Evolutionary conservation across 2,797 vertebrate species (phyloP), one percentile per base, ranked within the genome.

Genomic region (Telmatherina bonti): DNA sequence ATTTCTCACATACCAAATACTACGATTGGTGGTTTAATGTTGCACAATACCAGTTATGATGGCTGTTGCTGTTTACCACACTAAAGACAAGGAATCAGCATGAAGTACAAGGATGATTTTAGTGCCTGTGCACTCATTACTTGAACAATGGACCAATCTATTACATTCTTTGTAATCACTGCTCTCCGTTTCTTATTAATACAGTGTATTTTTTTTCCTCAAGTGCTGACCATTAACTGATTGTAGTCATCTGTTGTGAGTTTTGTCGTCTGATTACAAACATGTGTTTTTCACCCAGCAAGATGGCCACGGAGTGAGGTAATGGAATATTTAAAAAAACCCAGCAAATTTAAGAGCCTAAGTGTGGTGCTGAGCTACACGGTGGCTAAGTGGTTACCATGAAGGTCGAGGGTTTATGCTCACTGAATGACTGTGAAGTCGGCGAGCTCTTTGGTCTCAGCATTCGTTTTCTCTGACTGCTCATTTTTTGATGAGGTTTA

Each of bases 211-310:
- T 85, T 87, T 41, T 83, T 76, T 67, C 81, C 70, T 76, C 63
- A 75, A 84, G 74, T 76, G 72, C 71, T 36, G 64, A 64, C 77
- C 76, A 76, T 87, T 60, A 78, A 80, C 68, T 67, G 81, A 90
- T 89, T 91, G 80, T 82, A 85, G 73, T 93, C 90, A 84, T 88
- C 81, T 88, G 90, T 78, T 88, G 78, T 67, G 72, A 82, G 76
- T 38, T 57, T 76, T 70, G 78, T 86, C 35, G 66, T 78, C 78
- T 86, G 87, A 91, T 92, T 89, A 76, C 86, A 85, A 91, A 85
- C 89, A 90, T 60, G 74, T 90, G 86, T 79, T 87, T 80, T 85
- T 79, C 30, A n/a, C 76, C 69, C 63, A 58, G 58, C 24, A 5
- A 72, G 76, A 88, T 86, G 74, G 82, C 73, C 67, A 35, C 27